Evolutionary conservation across 1,140 invertebrate genomes (phyloP), one percentile per base, ranked within the genome.

Genomic region (Calliphora vicina): DNA sequence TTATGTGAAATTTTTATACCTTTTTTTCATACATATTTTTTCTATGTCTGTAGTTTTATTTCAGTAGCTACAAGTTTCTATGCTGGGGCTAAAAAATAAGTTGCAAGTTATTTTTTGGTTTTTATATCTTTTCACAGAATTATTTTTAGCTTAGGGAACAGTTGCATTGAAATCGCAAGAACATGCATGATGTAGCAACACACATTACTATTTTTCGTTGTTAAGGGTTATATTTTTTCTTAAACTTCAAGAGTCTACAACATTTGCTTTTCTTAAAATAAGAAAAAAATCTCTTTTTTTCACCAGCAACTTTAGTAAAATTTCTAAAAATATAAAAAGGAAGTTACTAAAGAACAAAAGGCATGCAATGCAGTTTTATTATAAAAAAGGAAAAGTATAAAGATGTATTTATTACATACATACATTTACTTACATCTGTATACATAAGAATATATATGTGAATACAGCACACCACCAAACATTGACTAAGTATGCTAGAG

Each of bases 141-240:
- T 50, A 50, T 50, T 50, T 50, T 23, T 12, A 73, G 17, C 13
- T 73, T 29, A 73, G 23, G 71, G 71, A 73, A 23, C 71, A 73
- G 71, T 73, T 73, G 13, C 71, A 26, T 23, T n/a, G 89, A 88
- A 84, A 73, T 12, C 45, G 45, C 12, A 50, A 50, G 8, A 50
- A 50, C 12, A 50, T 50, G 15, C 17, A 50, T 50, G n/a, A n/a
- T n/a, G n/a, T n/a, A n/a, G n/a, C n/a, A n/a, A n/a, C n/a, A n/a
- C n/a, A n/a, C n/a, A n/a, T n/a, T n/a, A n/a, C n/a, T n/a, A n/a
- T n/a, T n/a, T n/a, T n/a, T n/a, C n/a, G n/a, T n/a, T n/a, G n/a
- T n/a, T n/a, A n/a, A n/a, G n/a, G n/a, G n/a, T n/a, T n/a, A n/a
- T n/a, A n/a, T n/a, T n/a, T n/a, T n/a, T n/a, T n/a, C n/a, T n/a